Evolutionary conservation across 2,888 invertebrate species (phyloP).

Genomic region (Hipparchia semele): DNA sequence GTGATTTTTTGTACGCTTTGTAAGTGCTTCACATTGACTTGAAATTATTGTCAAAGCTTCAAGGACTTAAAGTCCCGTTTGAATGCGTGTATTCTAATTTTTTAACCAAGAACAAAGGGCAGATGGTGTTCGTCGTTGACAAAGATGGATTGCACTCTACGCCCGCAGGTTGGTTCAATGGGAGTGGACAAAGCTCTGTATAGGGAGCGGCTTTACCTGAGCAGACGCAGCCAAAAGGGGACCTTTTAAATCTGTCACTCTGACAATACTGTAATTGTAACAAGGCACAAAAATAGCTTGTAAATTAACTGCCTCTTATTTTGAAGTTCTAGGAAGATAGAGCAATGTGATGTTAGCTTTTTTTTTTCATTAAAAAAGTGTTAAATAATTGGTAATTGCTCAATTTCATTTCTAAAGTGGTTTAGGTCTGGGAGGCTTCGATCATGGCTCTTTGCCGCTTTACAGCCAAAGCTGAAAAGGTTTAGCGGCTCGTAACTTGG

Average conservation of each 20-base stretch:
- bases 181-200: slow-evolving; percentile 61
- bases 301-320: slow-evolving; percentile 9
- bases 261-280: slow-evolving; percentile 48
- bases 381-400: too few species aligned
- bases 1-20: too few species aligned
- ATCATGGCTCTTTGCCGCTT: not conserved
- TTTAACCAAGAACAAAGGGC: slow-evolving; percentile 73
- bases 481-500: too few species aligned
- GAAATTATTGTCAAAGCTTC: slow-evolving; percentile 11
- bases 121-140: slow-evolving; percentile 65
- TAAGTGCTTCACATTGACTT: not conserved
- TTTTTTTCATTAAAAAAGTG: not conserved
- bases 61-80: slow-evolving; percentile 50
- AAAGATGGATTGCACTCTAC: slow-evolving; percentile 67
- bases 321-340: slow-evolving; percentile 11
- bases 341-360: not conserved
- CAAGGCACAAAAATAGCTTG: slow-evolving; percentile 40
- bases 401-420: too few species aligned
- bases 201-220: slow-evolving; percentile 69
- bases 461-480: not conserved
- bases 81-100: slow-evolving; percentile 68
- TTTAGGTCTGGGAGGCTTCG: too few species aligned
- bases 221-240: slow-evolving; percentile 51
- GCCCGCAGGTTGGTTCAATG: slow-evolving; percentile 62
- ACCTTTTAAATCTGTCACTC: slow-evolving; percentile 70